Conservation (phyloP, 2,113 vertebrate genomes). For the Brienomyrus brachyistius region DNA sequence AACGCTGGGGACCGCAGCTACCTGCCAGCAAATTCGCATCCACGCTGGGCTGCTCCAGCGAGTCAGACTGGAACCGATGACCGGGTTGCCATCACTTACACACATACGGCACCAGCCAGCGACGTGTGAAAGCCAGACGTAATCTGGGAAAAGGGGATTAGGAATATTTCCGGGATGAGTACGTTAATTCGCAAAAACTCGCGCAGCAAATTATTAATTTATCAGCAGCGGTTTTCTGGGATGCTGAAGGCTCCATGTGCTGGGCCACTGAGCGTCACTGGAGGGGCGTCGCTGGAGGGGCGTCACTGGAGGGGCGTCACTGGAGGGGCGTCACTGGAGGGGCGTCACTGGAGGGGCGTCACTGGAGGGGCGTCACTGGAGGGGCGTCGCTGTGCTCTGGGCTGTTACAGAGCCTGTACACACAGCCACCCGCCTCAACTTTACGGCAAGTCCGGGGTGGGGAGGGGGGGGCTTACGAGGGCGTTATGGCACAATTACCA, state of each 20-base stretch:
- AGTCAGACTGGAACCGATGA: not conserved
- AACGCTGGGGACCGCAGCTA: not conserved
- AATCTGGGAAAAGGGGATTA: not conserved
- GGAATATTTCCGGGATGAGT: not conserved
- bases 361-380: not conserved
- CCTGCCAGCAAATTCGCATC: not conserved
- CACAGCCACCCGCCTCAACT: not conserved
- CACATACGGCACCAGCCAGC: not conserved
- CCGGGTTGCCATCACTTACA: not conserved
- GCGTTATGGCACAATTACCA: not conserved
- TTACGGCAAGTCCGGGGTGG: not conserved
- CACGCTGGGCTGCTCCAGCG: not conserved
- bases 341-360: no score
- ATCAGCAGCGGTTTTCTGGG: not conserved
- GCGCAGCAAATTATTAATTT: not conserved
- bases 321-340: not conserved
- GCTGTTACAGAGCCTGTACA: not conserved
- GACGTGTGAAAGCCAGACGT: not conserved
- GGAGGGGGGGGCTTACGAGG: not conserved
- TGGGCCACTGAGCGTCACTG: not conserved
- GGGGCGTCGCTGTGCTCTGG: not conserved
- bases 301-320: no score
- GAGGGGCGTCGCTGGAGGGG: no score
- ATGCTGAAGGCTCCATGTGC: not conserved
- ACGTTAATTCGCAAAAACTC: not conserved